A percentile compares a stretch with the other conserved stretches of the same genome.
phyloP scores from a whole-genome alignment of 1,140 invertebrate genomes.

The Ceratina calcarata region DNA sequence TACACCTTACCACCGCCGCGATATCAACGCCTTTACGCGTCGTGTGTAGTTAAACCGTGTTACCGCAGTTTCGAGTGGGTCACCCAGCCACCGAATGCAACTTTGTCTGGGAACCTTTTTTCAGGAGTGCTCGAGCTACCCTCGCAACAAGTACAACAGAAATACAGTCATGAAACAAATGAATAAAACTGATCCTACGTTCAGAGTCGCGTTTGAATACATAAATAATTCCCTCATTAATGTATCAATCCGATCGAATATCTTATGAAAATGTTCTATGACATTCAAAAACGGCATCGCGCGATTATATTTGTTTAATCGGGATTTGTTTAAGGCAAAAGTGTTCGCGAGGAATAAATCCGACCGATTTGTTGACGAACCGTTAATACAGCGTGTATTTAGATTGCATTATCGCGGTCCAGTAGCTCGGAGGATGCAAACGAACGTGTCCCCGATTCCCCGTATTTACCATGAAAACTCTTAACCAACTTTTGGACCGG shows the following conservation, averaged over 20 bases:
- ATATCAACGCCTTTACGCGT: constrained; percentile 69
- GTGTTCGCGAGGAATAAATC: not conserved
- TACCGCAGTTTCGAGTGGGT: constrained; percentile 51
- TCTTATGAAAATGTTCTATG: too few relatives aligned
- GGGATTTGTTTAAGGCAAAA: not conserved
- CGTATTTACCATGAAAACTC: constrained; percentile 44
- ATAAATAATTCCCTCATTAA: too few relatives aligned
- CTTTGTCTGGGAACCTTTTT: constrained; percentile 6
- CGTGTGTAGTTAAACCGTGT: constrained; percentile 59
- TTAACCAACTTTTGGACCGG: constrained; percentile 43
- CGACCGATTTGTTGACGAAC: not conserved
- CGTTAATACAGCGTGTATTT: constrained; percentile 42
- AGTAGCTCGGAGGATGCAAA: constrained; percentile 38
- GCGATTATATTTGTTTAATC: too few relatives aligned
- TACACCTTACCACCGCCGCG: constrained; percentile 62
- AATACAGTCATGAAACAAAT: too few relatives aligned
- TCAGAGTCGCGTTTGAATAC: too few relatives aligned
- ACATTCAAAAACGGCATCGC: too few relatives aligned
- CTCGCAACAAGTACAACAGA: too few relatives aligned
- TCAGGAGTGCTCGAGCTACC: not conserved
- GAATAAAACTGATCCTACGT: too few relatives aligned
- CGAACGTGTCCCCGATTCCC: constrained; percentile 42
- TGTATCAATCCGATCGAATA: not conserved
- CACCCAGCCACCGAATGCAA: constrained; percentile 16
- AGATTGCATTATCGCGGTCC: constrained; percentile 51